A percentile compares a stretch with the other conserved stretches of the same genome.
Evolutionary conservation across 2,113 vertebrate genomes (phyloP).

Genomic region (Nannobrachium achirus): DNA sequence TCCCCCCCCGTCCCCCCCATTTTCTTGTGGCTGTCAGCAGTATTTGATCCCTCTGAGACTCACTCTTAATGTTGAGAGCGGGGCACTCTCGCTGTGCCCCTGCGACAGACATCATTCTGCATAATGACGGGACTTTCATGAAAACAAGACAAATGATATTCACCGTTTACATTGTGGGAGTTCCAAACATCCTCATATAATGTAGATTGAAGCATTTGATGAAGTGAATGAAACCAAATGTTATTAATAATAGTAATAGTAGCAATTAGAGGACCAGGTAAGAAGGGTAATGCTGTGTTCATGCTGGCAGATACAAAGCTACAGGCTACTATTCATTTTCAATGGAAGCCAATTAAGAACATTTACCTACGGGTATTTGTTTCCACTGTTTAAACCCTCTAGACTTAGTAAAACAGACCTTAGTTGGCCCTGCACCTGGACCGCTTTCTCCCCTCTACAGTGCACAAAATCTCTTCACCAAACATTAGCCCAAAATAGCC

Average conservation of each 20-base stretch:
- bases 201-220: conserved; percentile 40
- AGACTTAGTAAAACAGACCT: too few species aligned
- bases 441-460: too few species aligned
- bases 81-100: conserved; percentile 51
- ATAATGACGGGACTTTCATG: conserved; percentile 58
- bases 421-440: too few species aligned
- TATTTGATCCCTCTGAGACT: conserved; percentile 62
- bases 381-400: too few species aligned
- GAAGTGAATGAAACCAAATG: conserved; percentile 49
- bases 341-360: too few species aligned
- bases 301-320: too few species aligned
- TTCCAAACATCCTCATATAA: conserved; percentile 25
- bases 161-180: conserved; percentile 38
- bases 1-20: conserved; percentile 15
- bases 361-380: too few species aligned
- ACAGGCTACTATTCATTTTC: too few species aligned
- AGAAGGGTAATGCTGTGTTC: too few species aligned
- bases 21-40: conserved; percentile 55
- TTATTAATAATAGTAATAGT: conserved; percentile 39
- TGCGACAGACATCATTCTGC: conserved; percentile 61
- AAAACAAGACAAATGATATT: conserved; percentile 54
- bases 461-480: too few species aligned
- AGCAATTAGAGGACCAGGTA: too few species aligned
- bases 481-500: too few species aligned
- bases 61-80: conserved; percentile 64